phyloP scores from a whole-genome alignment of 1,140 invertebrate genomes.

The Babylonia areolata region DNA sequence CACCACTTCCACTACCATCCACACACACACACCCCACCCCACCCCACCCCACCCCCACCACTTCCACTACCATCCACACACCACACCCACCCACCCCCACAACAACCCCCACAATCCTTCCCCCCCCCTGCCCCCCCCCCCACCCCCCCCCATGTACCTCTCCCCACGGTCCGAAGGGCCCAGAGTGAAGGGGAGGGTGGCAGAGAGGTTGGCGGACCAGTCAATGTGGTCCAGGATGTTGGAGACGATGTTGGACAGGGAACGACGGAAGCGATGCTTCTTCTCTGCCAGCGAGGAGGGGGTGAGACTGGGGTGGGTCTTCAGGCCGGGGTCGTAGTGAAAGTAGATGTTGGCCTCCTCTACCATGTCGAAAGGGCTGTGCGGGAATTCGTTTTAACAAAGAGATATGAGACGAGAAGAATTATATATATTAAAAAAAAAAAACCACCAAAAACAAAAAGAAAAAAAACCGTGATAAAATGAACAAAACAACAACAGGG shows the following conservation, averaged over 20 bases:
- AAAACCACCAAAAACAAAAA: too few relatives aligned
- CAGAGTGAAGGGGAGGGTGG: slow-evolving; percentile 39
- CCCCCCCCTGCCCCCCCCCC: background rate
- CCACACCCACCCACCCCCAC: too few relatives aligned
- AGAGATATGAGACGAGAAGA: too few relatives aligned
- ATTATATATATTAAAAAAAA: too few relatives aligned
- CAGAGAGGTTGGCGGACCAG: slow-evolving; percentile 37
- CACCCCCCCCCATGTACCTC: background rate
- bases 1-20: too few relatives aligned
- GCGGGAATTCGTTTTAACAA: too few relatives aligned
- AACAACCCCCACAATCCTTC: background rate
- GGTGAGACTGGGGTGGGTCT: background rate
- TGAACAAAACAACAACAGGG: too few relatives aligned
- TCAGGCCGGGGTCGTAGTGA: slow-evolving; percentile 44
- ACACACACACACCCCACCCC: too few relatives aligned
- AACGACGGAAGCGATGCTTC: slow-evolving; percentile 33
- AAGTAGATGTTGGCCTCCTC: slow-evolving; percentile 46
- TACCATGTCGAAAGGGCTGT: slow-evolving; percentile 45
- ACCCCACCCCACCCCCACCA: too few relatives aligned
- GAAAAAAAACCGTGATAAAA: too few relatives aligned
- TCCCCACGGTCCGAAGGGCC: background rate
- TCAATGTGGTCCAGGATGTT: slow-evolving; percentile 43
- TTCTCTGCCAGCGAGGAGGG: background rate
- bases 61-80: too few relatives aligned
- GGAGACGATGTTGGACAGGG: slow-evolving; percentile 43